A percentile compares a stretch with the other conserved stretches of the same genome.
These are phyloP conservation scores for Drosophila rhopaloa DNA, from an alignment of 1,140 invertebrate genomes.

Conservation along the genomic window DNA sequence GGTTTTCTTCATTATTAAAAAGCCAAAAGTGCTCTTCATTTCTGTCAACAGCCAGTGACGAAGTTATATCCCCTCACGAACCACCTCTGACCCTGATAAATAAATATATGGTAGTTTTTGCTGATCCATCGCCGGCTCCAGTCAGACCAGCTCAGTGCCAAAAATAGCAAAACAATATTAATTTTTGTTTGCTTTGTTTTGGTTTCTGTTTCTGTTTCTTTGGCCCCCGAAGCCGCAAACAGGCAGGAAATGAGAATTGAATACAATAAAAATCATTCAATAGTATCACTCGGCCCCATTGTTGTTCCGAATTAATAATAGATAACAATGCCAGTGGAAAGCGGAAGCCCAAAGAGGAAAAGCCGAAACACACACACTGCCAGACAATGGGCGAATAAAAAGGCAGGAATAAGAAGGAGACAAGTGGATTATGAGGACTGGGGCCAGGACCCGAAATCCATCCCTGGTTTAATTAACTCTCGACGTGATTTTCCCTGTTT, in stretches of 20 bases:
- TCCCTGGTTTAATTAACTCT: constrained; percentile 49
- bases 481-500: constrained; percentile 39
- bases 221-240: constrained; percentile 24
- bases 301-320: constrained; percentile 68
- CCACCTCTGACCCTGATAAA: constrained; percentile 25
- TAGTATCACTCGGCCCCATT: constrained; percentile 42
- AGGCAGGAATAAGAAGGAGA: constrained; percentile 24
- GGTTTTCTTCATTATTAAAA: constrained; percentile 32
- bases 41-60: constrained; percentile 31
- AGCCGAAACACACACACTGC: constrained; percentile 20
- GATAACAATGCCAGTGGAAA: constrained; percentile 61
- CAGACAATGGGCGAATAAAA: constrained; percentile 37
- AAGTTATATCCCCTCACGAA: constrained; percentile 5
- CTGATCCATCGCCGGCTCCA: constrained; percentile 31
- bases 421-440: constrained; percentile 35
- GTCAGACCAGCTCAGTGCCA: constrained; percentile 45
- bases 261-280: constrained; percentile 72
- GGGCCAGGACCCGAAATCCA: constrained; percentile 25
- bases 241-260: constrained; percentile 70
- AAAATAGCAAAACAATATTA: constrained; percentile 69
- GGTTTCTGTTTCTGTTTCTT: constrained; percentile 19
- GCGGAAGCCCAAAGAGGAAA: constrained; percentile 30
- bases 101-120: constrained; percentile 18
- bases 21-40: constrained; percentile 16
- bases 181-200: constrained; percentile 54